Evolutionary conservation across 2,113 vertebrate genomes (phyloP), one percentile per base, ranked within the genome.

Genomic region (Scortum barcoo): DNA sequence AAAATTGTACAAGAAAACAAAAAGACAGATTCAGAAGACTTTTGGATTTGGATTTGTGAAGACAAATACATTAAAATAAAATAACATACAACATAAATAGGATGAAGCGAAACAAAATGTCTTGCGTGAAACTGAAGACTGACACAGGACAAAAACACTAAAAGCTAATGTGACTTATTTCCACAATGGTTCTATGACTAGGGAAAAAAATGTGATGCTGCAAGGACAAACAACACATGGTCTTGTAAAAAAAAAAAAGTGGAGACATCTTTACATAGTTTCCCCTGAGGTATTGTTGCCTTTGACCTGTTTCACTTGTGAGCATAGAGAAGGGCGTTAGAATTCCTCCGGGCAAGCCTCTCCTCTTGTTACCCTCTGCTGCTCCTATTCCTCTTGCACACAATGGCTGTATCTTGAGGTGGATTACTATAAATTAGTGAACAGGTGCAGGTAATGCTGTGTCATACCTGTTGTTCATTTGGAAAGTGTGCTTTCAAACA

Each of bases 301-400:
- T 84, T 78, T 84, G 80, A 84, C 86, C 87, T 48, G 65, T 88
- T 91, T 91, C 68, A 85, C 68, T 80, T 88, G 72, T 76, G 56
- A 88, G 67, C 40, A 77, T 78, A 91, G 88, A 90, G 46, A 75
- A 91, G 76, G 83, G 82, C 3, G 84, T 86, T 76, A 40, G 40
- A 88, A 85, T 74, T 82, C 79, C 84, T 87, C 36, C 19, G 63
- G 83, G 56, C 56, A 60, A 53, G 16, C 51, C 70, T 86, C 85
- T 83, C 58, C 81, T 89, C 82, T 14, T 77, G 83, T 89, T 92
- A 85, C 88, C 70, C 56, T 71, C 58, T 76, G 46, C 54, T 65
- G 80, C 72, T 92, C 88, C 88, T 67, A 72, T 91, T 87, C 82
- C 74, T 78, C 20, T 10, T 74, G 40, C 66, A 86, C 72, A 92